Percentiles rank a stretch among this genome's conserved stretches.
Evolutionary conservation across 2,888 invertebrate genomes (phyloP).

Genomic region (Drosophila robusta): DNA sequence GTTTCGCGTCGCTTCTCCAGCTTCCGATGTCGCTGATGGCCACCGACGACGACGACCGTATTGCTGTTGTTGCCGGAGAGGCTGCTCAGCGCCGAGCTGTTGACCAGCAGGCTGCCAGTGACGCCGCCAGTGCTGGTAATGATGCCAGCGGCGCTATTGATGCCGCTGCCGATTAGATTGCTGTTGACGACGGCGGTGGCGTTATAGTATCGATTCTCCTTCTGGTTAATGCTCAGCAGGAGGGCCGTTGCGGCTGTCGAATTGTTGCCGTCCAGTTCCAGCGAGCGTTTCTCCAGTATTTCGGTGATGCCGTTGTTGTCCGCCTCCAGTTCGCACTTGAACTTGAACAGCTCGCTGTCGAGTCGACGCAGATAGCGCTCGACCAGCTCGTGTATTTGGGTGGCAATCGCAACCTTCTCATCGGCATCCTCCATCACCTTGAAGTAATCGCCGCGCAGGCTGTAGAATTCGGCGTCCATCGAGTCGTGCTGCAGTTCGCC

Average conservation of each 20-base stretch:
- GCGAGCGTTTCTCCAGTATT: conserved; percentile 95
- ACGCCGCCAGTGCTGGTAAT: conserved; percentile 67
- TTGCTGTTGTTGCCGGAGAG: conserved; percentile 28
- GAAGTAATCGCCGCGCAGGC: conserved; percentile 94
- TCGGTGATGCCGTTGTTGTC: conserved; percentile 99
- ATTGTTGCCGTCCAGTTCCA: conserved; percentile 90
- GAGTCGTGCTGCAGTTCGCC: conserved; percentile 90
- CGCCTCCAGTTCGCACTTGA: conserved; percentile 99
- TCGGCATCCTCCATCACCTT: conserved; percentile 97
- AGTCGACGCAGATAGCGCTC: conserved; percentile 95
- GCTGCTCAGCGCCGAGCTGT: conserved; percentile 31
- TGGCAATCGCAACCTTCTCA: conserved; percentile 97
- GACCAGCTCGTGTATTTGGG: conserved; percentile 97
- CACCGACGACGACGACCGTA: not conserved
- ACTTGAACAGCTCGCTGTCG: conserved; percentile 95
- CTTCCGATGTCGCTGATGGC: conserved; percentile 85
- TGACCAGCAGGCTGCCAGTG: conserved; percentile 40
- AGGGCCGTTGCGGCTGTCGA: conserved; percentile 85
- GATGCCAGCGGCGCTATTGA: conserved; percentile 54
- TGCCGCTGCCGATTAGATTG: conserved; percentile 37
- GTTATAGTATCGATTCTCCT: conserved; percentile 91
- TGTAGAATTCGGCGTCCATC: conserved; percentile 93
- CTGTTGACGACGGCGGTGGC: conserved; percentile 18
- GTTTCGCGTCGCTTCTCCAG: conserved; percentile 92
- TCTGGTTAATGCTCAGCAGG: conserved; percentile 88